Percentiles rank a stretch among this genome's conserved stretches.
Evolutionary conservation across 2,888 invertebrate genomes (phyloP).

Genomic region (Yponomeuta cagnagella): DNA sequence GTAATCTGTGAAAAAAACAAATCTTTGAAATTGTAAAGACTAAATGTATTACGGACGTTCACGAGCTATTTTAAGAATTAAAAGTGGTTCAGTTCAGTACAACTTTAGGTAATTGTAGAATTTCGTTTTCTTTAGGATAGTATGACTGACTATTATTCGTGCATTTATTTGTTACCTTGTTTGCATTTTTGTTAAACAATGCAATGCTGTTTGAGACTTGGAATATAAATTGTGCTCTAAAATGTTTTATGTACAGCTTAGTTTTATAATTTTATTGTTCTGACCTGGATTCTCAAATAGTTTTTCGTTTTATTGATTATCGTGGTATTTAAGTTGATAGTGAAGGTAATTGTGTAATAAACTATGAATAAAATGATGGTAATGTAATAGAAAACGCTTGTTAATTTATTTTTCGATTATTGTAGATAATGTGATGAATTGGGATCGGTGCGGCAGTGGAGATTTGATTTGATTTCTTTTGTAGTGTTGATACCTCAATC

Average conservation of each 20-base stretch:
- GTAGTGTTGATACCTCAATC: too few species aligned
- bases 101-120: background rate
- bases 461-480: too few species aligned
- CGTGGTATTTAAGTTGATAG: constrained; percentile 36
- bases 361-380: constrained; percentile 40
- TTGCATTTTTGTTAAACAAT: too few species aligned
- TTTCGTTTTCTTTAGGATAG: background rate
- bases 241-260: too few species aligned
- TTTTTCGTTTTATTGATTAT: constrained; percentile 39
- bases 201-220: too few species aligned
- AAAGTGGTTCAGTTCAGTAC: background rate
- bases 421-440: too few species aligned
- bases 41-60: too few species aligned
- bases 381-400: constrained; percentile 3
- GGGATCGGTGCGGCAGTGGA: too few species aligned
- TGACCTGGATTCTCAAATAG: constrained; percentile 22
- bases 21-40: too few species aligned
- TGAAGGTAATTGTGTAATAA: constrained; percentile 51
- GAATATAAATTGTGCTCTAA: too few species aligned
- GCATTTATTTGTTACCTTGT: background rate
- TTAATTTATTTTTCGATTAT: background rate
- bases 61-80: too few species aligned
- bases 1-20: too few species aligned
- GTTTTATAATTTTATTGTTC: background rate
- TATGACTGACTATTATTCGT: background rate